Conservation (phyloP, 2,797 vertebrate species). For the Urophycis tenuis region DNA sequence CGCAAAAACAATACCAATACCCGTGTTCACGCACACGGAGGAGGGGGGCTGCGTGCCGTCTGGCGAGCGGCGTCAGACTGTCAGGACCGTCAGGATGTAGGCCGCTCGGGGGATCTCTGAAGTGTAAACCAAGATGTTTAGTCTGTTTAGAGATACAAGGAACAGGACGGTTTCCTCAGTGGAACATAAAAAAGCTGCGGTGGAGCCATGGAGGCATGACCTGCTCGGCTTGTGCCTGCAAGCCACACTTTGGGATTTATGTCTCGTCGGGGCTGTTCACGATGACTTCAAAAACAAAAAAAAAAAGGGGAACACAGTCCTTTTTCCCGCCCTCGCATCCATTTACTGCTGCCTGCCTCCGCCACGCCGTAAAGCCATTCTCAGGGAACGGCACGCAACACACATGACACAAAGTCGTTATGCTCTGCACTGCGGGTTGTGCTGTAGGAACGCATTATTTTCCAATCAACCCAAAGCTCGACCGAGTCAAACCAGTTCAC, state of each 20-base stretch:
- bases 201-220: slow-evolving; percentile 29
- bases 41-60: too few relatives aligned
- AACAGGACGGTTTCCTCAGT: slow-evolving; percentile 32
- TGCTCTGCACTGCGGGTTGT: too few relatives aligned
- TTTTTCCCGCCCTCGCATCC: neutral
- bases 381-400: too few relatives aligned
- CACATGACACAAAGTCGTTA: too few relatives aligned
- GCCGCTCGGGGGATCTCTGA: too few relatives aligned
- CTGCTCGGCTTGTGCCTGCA: slow-evolving; percentile 18
- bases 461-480: too few relatives aligned
- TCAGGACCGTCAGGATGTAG: too few relatives aligned
- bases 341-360: slow-evolving; percentile 22
- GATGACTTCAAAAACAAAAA: slow-evolving; percentile 47
- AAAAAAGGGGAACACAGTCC: slow-evolving; percentile 26
- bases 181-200: slow-evolving; percentile 39
- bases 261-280: slow-evolving; percentile 34
- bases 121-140: neutral
- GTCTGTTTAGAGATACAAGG: slow-evolving; percentile 29
- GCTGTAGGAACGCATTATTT: too few relatives aligned
- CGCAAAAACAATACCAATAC: too few relatives aligned
- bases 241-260: slow-evolving; percentile 44
- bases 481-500: too few relatives aligned
- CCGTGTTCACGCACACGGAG: too few relatives aligned
- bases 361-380: neutral
- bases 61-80: too few relatives aligned